These are phyloP conservation scores for Muscicapa striata DNA, from an alignment of 2,797 vertebrate species.

Conservation along the genomic window DNA sequence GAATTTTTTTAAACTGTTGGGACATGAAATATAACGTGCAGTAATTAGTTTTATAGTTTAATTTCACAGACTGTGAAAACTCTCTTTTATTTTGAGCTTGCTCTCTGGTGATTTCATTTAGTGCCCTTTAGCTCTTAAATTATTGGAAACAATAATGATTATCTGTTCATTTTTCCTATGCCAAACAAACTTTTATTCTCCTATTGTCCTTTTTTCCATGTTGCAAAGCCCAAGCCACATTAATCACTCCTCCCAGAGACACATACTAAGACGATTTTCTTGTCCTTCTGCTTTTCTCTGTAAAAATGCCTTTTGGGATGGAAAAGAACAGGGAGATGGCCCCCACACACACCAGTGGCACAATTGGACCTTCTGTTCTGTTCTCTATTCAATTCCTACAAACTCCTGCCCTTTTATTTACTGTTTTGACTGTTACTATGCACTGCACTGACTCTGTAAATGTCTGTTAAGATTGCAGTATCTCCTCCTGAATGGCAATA, in stretches of 20 bases:
- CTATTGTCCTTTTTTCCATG: not conserved
- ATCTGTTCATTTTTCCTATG: not conserved
- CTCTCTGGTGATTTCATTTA: not conserved
- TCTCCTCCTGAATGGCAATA: not conserved
- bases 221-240: not conserved
- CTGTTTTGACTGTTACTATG: conserved; percentile 61
- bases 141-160: not conserved
- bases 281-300: not conserved
- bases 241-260: not conserved
- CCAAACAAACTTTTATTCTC: not conserved
- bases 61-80: not conserved
- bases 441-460: not conserved
- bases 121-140: not conserved
- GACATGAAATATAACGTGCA: not conserved
- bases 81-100: not conserved
- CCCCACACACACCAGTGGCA: not conserved
- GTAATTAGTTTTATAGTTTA: not conserved
- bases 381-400: conserved; percentile 29
- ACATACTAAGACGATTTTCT: not conserved
- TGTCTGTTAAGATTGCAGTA: not conserved
- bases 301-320: conserved; percentile 10
- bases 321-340: not conserved
- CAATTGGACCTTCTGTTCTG: conserved; percentile 32
- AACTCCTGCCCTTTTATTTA: conserved; percentile 41
- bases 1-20: not conserved